phyloP scores from a whole-genome alignment of 2,888 invertebrate genomes.

The Morpho helenor region DNA sequence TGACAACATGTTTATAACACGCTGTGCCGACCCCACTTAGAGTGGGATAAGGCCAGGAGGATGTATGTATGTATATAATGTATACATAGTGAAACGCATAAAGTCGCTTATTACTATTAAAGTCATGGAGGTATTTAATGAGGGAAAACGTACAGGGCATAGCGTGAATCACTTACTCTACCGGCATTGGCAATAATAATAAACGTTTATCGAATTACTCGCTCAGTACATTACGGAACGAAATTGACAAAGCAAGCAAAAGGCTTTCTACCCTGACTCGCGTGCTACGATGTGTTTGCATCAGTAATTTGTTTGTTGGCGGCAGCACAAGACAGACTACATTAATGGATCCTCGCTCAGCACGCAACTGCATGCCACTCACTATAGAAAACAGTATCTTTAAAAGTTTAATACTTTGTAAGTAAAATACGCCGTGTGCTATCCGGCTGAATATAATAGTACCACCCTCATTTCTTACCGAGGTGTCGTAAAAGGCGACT shows the following conservation, averaged over 20 bases:
- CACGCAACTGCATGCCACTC: slow-evolving; percentile 64
- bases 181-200: slow-evolving; percentile 68
- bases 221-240: slow-evolving; percentile 46
- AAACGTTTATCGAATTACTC: slow-evolving; percentile 62
- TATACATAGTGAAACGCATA: too few relatives aligned
- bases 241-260: slow-evolving; percentile 74
- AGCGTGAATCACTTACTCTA: slow-evolving; percentile 52
- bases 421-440: too few relatives aligned
- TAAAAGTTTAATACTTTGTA: slow-evolving; percentile 1
- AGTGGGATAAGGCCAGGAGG: too few relatives aligned
- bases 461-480: too few relatives aligned
- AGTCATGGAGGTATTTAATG: background rate
- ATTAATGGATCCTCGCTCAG: slow-evolving; percentile 67
- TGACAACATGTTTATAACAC: too few relatives aligned
- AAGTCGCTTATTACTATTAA: too few relatives aligned
- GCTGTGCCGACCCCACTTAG: too few relatives aligned
- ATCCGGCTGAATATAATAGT: too few relatives aligned
- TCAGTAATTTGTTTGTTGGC: slow-evolving; percentile 77
- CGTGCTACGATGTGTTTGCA: slow-evolving; percentile 77
- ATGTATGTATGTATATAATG: too few relatives aligned
- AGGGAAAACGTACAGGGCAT: slow-evolving; percentile 19
- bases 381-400: slow-evolving; percentile 18
- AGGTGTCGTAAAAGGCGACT: too few relatives aligned
- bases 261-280: slow-evolving; percentile 71
- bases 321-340: slow-evolving; percentile 68